Evolutionary conservation across 2,888 invertebrate species (phyloP), one percentile per base, ranked within the genome.

Genomic region (Cerastoderma edule): DNA sequence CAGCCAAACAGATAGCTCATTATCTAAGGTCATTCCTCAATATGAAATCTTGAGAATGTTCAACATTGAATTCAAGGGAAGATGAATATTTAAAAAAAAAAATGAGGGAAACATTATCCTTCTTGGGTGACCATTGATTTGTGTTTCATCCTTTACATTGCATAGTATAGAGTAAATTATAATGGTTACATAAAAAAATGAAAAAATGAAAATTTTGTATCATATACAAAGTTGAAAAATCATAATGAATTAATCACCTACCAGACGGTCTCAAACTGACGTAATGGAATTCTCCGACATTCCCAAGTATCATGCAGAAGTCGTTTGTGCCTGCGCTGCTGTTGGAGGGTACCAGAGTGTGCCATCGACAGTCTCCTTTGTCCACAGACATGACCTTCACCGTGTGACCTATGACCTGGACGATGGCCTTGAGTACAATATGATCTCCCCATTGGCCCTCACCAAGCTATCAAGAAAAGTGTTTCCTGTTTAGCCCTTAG

Each of bases 371-470:
- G 4, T 24, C 57, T 2, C 63, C 65, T 22, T 53, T 50, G 28
- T 46, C 35, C 1, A 57, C 57, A 24, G 57, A 67, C 27, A 80
- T 46, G 24, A 80, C 48, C 53, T 69, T 72, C 33, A 80, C 63
- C 3, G 63, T 68, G 27, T 64, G 68, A 27, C 69, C 56, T 24
- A 76, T 22, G 8, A 82, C 72, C 57, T 81, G 69, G n/a, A 75
- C 71, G 32, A 80, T 53, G 2, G 83, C 82, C 46, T 78, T 60
- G 5, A 85, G 60, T 4, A 82, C 56, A 3, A 85, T 46, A 27
- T 85, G 85, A 44, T 85, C 85, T 16, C 85, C 85, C 85, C 85
- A 85, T 50, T 85, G 75, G 1, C 83, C 83, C 24, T 83, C 83
- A 27, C 67, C 56, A 24, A 64, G 56, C 78, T 66, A n/a, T n/a